Evolutionary conservation across 1,140 invertebrate species (phyloP).

Genomic region (Trissolcus basalis): DNA sequence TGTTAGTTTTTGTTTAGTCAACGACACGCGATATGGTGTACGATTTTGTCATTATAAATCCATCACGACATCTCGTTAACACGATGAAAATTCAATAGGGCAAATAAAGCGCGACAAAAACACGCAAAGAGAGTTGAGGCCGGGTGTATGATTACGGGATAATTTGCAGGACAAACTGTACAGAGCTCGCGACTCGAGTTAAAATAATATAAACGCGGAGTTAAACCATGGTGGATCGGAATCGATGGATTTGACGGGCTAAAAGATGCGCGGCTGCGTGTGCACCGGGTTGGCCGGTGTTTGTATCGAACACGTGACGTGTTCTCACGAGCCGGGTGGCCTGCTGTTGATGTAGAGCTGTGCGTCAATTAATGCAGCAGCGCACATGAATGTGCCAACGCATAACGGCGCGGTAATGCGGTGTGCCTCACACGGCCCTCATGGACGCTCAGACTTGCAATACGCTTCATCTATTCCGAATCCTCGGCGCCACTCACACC

Average conservation of each 20-base stretch:
- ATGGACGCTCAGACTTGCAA: conserved; percentile 60
- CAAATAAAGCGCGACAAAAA: conserved; percentile 18
- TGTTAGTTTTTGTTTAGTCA: too few species aligned
- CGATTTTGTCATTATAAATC: conserved; percentile 22
- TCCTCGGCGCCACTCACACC: conserved; percentile 40
- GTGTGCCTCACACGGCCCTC: conserved; percentile 65
- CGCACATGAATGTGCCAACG: conserved; percentile 71
- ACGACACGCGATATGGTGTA: too few species aligned
- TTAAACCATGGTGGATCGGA: not conserved
- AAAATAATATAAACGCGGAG: conserved; percentile 12
- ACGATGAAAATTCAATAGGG: conserved; percentile 13
- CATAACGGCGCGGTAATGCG: conserved; percentile 69
- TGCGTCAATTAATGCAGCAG: conserved; percentile 73
- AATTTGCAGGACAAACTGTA: conserved; percentile 21
- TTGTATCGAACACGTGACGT: conserved; percentile 69
- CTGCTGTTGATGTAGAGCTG: conserved; percentile 67
- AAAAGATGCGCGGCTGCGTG: conserved; percentile 21
- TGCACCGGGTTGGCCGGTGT: conserved; percentile 3
- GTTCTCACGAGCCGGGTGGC: conserved; percentile 68
- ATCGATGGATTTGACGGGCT: conserved; percentile 41
- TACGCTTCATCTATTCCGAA: conserved; percentile 68
- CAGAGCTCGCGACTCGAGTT: not conserved
- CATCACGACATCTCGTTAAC: conserved; percentile 28
- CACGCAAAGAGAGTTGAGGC: not conserved
- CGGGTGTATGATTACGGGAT: conserved; percentile 10